Conservation (phyloP, 2,113 vertebrate genomes). For the Cheirogaleus medius region DNA sequence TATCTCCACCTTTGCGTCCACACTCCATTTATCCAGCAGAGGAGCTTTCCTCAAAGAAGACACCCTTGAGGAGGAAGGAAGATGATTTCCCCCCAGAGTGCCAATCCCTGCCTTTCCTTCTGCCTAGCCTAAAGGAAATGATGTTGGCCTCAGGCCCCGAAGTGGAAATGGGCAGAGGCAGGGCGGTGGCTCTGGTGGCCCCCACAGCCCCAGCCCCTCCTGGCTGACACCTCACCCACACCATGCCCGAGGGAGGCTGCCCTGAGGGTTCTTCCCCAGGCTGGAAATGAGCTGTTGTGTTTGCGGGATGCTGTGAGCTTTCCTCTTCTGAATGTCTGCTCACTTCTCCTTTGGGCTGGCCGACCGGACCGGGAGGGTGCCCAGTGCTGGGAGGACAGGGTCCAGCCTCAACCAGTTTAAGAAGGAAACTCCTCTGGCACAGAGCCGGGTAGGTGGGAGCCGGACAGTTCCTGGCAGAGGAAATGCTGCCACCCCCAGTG, state of each 20-base stretch:
- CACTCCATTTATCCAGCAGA: not conserved
- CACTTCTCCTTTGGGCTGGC: not conserved
- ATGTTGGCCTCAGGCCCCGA: not conserved
- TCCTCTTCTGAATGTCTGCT: not conserved
- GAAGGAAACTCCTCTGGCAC: not conserved
- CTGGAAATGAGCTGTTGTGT: not conserved
- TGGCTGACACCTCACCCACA: not conserved
- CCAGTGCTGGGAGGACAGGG: not conserved
- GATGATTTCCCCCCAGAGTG: not conserved
- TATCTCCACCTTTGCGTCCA: not conserved
- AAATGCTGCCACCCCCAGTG: not conserved
- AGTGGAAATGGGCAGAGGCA: not conserved
- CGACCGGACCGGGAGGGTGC: not conserved
- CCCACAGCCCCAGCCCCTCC: not conserved
- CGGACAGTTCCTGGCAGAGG: not conserved
- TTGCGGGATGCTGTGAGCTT: not conserved
- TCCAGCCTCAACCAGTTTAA: not conserved
- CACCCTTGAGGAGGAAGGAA: not conserved
- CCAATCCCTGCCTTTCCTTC: not conserved
- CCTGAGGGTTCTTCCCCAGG: not conserved
- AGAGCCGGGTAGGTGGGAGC: conserved; percentile 6
- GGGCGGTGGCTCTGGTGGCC: not conserved
- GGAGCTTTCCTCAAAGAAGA: not conserved
- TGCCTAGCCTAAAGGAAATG: not conserved
- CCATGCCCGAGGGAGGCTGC: not conserved